Evolutionary conservation across 2,888 invertebrate genomes (phyloP).

Genomic region (Julus scandinavius): DNA sequence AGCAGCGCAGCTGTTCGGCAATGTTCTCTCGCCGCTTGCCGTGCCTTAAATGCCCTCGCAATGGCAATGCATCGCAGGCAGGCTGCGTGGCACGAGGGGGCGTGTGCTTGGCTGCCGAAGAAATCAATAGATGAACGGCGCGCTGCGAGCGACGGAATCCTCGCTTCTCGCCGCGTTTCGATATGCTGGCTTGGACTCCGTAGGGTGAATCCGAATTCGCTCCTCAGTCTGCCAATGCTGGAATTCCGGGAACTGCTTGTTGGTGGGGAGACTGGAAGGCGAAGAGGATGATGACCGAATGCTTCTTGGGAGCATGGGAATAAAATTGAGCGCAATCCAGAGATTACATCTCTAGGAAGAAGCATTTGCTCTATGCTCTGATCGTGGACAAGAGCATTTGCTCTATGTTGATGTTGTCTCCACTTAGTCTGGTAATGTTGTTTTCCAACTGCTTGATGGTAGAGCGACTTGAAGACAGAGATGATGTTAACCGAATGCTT

Average conservation of each 20-base stretch:
- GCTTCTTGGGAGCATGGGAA: too few relatives aligned
- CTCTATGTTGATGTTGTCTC: too few relatives aligned
- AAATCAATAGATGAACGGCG: conserved; percentile 25
- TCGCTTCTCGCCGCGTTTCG: neutral
- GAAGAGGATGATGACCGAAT: too few relatives aligned
- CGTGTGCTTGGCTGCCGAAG: conserved; percentile 13
- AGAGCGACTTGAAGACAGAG: too few relatives aligned
- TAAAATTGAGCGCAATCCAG: too few relatives aligned
- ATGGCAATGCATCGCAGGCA: conserved; percentile 15
- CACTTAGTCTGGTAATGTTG: too few relatives aligned
- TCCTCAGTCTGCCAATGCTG: neutral
- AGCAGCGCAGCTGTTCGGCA: neutral
- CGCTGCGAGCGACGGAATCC: conserved; percentile 1
- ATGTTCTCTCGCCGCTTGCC: neutral
- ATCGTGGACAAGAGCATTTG: too few relatives aligned
- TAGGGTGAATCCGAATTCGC: neutral
- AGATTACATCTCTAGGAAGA: too few relatives aligned
- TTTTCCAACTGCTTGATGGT: too few relatives aligned
- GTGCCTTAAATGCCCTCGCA: conserved; percentile 35
- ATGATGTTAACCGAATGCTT: too few relatives aligned
- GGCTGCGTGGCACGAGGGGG: conserved; percentile 21
- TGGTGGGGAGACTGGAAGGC: too few relatives aligned
- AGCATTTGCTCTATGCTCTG: too few relatives aligned
- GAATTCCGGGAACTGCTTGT: neutral
- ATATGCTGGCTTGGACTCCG: neutral